Evolutionary conservation across 2,113 vertebrate species (phyloP), one percentile per base, ranked within the genome.

Genomic region (Megaceryle maxima): DNA sequence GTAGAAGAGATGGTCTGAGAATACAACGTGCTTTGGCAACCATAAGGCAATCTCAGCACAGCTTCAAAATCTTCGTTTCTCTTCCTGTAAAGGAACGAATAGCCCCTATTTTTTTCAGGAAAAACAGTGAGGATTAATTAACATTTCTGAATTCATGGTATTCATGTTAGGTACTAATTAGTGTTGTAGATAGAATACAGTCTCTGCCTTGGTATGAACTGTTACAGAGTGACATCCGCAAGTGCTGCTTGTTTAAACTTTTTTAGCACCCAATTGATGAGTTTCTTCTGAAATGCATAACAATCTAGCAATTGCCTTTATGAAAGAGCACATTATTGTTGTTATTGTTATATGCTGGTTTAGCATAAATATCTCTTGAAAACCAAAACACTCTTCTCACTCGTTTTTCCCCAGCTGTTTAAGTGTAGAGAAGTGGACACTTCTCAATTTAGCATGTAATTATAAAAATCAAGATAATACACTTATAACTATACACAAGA

Each of bases 361-460:
- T 82, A 75, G 51, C 19, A 75, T 5, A 13, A 83, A 51, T 84
- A 46, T 25, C 41, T 91, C 83, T 69, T 69, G 87, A 85, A 94
- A 96, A 79, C 70, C 72, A 82, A 78, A 41, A 0, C 51, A n/a
- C 24, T 92, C 39, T 87, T 90, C 83, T 94, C 46, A 13, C 48
- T 94, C 51, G 64, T 73, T 86, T 93, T 91, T 79, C 2, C 62
- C 13, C 20, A 51, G 48, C 0, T 3, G 66, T 82, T 37, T 2
- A 91, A 88, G 66, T 35, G 57, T 22, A 25, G 67, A 62, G 35
- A 94, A 87, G 81, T 91, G 95, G 90, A 92, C 80, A 51, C 83
- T 73, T 89, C 44, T 91, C 29, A 39, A n/a, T 66, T 96, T 50
- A 79, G 13, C 25, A n/a, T 39, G 44, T 66, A 91, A 94, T 93